Conservation (phyloP, 1,140 invertebrate genomes). For the Hycleus phaleratus region DNA sequence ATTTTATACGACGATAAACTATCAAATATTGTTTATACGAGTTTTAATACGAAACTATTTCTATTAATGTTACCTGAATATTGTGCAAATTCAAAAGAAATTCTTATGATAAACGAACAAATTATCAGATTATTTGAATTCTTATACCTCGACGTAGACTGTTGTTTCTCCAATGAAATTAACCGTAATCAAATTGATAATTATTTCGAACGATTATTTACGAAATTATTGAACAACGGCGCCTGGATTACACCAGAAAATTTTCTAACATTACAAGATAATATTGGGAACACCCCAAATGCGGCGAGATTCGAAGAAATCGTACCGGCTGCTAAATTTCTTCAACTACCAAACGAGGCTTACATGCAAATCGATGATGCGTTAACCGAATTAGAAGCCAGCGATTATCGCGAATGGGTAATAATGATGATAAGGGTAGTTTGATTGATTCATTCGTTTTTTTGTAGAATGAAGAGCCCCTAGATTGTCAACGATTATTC, state of each 20-base stretch:
- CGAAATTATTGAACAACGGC: slow-evolving; percentile 39
- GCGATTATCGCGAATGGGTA: slow-evolving; percentile 75
- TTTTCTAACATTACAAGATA: slow-evolving; percentile 9
- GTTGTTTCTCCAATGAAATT: slow-evolving; percentile 42
- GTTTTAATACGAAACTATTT: slow-evolving; percentile 45
- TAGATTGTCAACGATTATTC: slow-evolving; percentile 68
- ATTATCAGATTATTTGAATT: slow-evolving; percentile 47
- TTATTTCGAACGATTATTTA: slow-evolving; percentile 49
- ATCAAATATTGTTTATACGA: slow-evolving; percentile 51
- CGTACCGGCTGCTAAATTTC: slow-evolving; percentile 45
- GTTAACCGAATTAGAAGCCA: slow-evolving; percentile 70
- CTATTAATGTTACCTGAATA: slow-evolving; percentile 46
- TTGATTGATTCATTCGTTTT: neutral
- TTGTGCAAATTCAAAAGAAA: slow-evolving; percentile 44
- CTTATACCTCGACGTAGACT: slow-evolving; percentile 44
- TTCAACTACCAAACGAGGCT: slow-evolving; percentile 65
- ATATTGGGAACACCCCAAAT: neutral
- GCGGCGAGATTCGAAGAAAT: slow-evolving; percentile 36
- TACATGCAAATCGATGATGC: slow-evolving; percentile 71
- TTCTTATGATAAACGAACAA: slow-evolving; percentile 42
- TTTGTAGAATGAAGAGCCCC: slow-evolving; percentile 64
- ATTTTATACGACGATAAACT: slow-evolving; percentile 46
- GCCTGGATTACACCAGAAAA: slow-evolving; percentile 30
- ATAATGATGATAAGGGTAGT: neutral
- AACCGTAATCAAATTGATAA: slow-evolving; percentile 45